Evolutionary conservation across 2,113 vertebrate species (phyloP).

Genomic region (Sarotherodon lohbergeri): DNA sequence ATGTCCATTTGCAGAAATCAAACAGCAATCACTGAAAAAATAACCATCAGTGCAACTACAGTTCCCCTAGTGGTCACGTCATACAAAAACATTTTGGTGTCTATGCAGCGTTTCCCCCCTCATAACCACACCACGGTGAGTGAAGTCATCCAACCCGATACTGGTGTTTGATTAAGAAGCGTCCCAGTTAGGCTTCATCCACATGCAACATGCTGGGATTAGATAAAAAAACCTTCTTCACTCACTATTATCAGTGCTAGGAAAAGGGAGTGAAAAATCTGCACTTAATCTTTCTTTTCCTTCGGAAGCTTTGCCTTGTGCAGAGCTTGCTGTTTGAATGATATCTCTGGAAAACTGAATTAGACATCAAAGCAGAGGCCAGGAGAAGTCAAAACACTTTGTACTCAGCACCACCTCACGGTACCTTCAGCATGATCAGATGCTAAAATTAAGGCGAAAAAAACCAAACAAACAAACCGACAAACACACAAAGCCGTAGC

Average conservation of each 20-base stretch:
- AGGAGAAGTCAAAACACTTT: neutral
- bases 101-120: neutral
- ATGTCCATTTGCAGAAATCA: neutral
- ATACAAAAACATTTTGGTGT: neutral
- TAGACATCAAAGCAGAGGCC: neutral
- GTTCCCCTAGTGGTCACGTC: neutral
- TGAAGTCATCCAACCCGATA: neutral
- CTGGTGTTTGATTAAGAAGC: neutral
- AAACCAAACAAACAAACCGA: neutral
- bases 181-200: neutral
- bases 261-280: neutral
- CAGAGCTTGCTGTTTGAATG: neutral
- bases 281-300: neutral
- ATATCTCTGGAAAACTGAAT: neutral
- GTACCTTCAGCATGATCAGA: neutral
- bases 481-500: slow-evolving; percentile 32
- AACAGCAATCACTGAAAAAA: neutral
- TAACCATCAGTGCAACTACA: neutral
- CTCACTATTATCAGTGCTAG: neutral
- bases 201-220: neutral
- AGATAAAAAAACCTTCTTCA: fast-evolving
- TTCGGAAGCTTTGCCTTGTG: neutral
- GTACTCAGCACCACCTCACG: neutral
- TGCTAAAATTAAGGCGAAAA: slow-evolving; percentile 17
- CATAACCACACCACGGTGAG: too few species aligned